Evolutionary conservation across 2,888 invertebrate species (phyloP).

Genomic region (Drosophila eohydei): DNA sequence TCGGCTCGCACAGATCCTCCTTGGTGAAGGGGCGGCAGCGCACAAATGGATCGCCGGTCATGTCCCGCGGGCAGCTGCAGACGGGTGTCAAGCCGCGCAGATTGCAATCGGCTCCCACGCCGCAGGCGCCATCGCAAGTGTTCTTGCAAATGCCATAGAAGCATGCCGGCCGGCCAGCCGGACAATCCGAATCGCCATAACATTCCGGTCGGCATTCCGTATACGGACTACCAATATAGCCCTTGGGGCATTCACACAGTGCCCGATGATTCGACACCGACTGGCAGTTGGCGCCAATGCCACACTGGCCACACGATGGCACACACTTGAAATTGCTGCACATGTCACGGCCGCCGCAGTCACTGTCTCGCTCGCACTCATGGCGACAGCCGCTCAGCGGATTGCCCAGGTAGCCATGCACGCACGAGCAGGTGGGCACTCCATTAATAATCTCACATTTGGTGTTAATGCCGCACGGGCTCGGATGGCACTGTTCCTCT

Average conservation of each 20-base stretch:
- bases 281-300: slow-evolving; percentile 91
- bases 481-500: slow-evolving; percentile 94
- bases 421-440: slow-evolving; percentile 92
- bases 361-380: slow-evolving; percentile 92
- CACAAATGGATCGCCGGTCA: slow-evolving; percentile 94
- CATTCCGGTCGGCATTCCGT: slow-evolving; percentile 93
- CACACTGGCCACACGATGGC: slow-evolving; percentile 91
- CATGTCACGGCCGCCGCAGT: slow-evolving; percentile 89
- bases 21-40: slow-evolving; percentile 92
- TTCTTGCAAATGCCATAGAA: slow-evolving; percentile 92
- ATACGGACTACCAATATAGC: slow-evolving; percentile 92
- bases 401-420: slow-evolving; percentile 91
- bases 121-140: slow-evolving; percentile 93
- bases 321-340: slow-evolving; percentile 91
- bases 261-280: slow-evolving; percentile 91
- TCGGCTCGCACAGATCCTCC: slow-evolving; percentile 93
- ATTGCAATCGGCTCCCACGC: slow-evolving; percentile 91
- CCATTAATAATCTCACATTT: slow-evolving; percentile 91
- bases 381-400: slow-evolving; percentile 92
- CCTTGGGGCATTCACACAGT: slow-evolving; percentile 92
- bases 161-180: slow-evolving; percentile 91
- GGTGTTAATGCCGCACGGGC: slow-evolving; percentile 92
- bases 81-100: slow-evolving; percentile 92
- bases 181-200: slow-evolving; percentile 91
- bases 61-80: slow-evolving; percentile 93